These are phyloP conservation scores for Panulirus ornatus DNA, from an alignment of 1,140 invertebrate genomes.

Conservation along the genomic window DNA sequence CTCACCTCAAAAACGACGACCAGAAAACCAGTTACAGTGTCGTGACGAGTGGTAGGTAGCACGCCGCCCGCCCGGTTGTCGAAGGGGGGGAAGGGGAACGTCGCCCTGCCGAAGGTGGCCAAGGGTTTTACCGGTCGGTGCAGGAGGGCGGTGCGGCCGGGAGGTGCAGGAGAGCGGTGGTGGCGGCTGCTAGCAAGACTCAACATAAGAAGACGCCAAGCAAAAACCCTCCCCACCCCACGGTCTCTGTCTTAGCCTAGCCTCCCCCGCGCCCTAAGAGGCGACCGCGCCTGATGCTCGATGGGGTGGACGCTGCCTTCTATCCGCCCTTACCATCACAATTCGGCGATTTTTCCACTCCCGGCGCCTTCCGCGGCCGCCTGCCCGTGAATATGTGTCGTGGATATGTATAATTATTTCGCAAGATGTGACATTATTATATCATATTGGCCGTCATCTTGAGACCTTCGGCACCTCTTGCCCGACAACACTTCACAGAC, in stretches of 20 bases:
- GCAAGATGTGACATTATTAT: constrained; percentile 47
- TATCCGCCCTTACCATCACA: not conserved
- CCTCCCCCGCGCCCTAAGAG: constrained; percentile 70
- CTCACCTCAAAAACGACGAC: constrained; percentile 52
- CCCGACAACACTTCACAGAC: constrained; percentile 70
- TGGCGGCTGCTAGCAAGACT: constrained; percentile 68
- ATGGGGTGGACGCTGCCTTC: constrained; percentile 18
- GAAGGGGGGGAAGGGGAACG: no score
- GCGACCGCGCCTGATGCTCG: constrained; percentile 60
- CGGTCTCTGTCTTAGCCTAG: constrained; percentile 69
- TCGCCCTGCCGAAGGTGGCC: constrained; percentile 61
- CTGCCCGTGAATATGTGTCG: constrained; percentile 31
- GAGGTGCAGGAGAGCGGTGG: constrained; percentile 64
- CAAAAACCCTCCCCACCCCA: constrained; percentile 72
- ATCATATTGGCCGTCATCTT: constrained; percentile 38
- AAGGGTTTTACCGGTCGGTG: constrained; percentile 47
- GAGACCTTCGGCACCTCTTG: constrained; percentile 48
- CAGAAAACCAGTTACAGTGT: constrained; percentile 17
- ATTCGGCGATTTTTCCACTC: not conserved
- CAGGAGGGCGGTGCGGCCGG: constrained; percentile 64
- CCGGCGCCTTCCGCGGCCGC: constrained; percentile 3
- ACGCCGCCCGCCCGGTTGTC: not conserved
- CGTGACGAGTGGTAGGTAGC: constrained; percentile 40
- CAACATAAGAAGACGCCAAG: constrained; percentile 72
- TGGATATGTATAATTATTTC: constrained; percentile 51